phyloP scores from a whole-genome alignment of 1,140 invertebrate genomes.

The Tetraneura akinire region DNA sequence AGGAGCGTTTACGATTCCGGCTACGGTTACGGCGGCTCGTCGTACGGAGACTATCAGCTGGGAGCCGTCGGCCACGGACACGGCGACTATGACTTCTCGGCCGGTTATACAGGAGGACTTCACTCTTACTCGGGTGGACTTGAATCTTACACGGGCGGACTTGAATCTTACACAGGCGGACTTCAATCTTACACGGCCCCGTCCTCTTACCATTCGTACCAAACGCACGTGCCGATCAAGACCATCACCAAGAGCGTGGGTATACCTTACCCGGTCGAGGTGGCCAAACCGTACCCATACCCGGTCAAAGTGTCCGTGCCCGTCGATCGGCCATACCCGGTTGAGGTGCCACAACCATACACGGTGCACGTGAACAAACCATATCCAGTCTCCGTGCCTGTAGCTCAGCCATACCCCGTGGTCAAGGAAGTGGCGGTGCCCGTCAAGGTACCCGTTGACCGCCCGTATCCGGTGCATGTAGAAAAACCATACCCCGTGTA shows the following conservation, averaged over 20 bases:
- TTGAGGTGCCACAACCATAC: slow-evolving; percentile 67
- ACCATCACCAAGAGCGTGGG: slow-evolving; percentile 70
- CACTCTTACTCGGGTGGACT: too few species aligned
- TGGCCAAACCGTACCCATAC: slow-evolving; percentile 73
- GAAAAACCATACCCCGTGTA: slow-evolving; percentile 67
- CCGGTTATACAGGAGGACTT: slow-evolving; percentile 56
- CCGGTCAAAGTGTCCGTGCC: slow-evolving; percentile 71
- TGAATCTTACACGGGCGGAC: neutral
- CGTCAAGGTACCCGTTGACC: slow-evolving; percentile 61
- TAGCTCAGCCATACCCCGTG: slow-evolving; percentile 72
- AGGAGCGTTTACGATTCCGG: slow-evolving; percentile 59
- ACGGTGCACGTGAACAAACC: slow-evolving; percentile 73
- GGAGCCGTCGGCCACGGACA: slow-evolving; percentile 26
- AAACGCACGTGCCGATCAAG: slow-evolving; percentile 69
- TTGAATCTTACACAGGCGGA: slow-evolving; percentile 56
- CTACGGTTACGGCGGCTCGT: slow-evolving; percentile 62
- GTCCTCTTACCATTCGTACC: slow-evolving; percentile 61
- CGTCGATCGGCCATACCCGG: slow-evolving; percentile 66
- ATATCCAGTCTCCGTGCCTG: slow-evolving; percentile 72
- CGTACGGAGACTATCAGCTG: slow-evolving; percentile 38
- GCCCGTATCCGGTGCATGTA: slow-evolving; percentile 62
- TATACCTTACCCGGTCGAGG: slow-evolving; percentile 68
- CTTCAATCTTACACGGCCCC: slow-evolving; percentile 60
- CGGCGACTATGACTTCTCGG: slow-evolving; percentile 1
- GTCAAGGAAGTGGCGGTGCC: slow-evolving; percentile 72